Evolutionary conservation across 2,113 vertebrate species (phyloP).

Genomic region (Anoplopoma fimbria): DNA sequence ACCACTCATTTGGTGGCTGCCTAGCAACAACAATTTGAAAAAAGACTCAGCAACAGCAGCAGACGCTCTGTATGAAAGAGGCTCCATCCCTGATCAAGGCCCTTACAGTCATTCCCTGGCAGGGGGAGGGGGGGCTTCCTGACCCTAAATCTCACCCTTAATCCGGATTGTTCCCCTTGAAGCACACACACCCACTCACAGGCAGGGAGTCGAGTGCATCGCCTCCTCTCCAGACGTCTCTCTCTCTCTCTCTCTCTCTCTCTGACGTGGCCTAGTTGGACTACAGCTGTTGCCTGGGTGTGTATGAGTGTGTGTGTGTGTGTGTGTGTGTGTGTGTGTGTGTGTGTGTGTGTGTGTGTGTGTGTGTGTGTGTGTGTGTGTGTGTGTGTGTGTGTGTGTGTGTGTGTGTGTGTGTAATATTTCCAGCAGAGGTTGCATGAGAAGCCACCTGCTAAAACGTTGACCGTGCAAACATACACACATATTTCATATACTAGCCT

Average conservation of each 20-base stretch:
- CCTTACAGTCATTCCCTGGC: no score
- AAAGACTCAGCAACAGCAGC: no score
- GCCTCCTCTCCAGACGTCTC: neutral
- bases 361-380: neutral
- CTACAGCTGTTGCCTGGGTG: neutral
- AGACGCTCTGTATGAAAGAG: no score
- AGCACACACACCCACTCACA: neutral
- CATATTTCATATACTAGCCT: neutral
- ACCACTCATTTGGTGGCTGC: no score
- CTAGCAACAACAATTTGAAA: no score
- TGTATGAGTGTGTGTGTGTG: neutral
- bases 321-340: neutral
- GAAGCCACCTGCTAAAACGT: neutral
- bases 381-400: neutral
- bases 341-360: neutral
- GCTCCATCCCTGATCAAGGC: no score
- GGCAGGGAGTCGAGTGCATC: neutral
- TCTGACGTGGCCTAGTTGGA: neutral
- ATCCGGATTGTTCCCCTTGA: neutral
- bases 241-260: neutral
- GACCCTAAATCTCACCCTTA: neutral
- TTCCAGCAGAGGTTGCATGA: neutral
- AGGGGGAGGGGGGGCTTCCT: no score
- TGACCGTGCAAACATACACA: neutral
- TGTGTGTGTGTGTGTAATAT: neutral